Evolutionary conservation across 2,113 vertebrate species (phyloP).

Genomic region (Chaetops frenatus): DNA sequence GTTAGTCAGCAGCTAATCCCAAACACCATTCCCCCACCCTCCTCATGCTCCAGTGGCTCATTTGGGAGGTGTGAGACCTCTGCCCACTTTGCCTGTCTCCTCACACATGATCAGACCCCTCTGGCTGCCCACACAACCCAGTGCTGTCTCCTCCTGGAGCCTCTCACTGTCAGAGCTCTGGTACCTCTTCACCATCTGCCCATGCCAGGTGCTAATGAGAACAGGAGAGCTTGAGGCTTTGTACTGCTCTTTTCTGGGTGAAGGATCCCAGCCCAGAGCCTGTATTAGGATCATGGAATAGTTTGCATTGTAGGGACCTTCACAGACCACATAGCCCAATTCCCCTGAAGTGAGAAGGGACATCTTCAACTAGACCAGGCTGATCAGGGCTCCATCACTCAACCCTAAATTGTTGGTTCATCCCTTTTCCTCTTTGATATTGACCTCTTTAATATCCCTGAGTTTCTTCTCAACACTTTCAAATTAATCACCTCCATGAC

Average conservation of each 20-base stretch:
- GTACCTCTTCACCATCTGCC: neutral
- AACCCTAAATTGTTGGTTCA: neutral
- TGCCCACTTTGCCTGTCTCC: neutral
- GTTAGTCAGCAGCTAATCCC: neutral
- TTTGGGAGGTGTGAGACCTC: neutral
- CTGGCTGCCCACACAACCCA: neutral
- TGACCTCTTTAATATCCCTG: neutral
- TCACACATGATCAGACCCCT: neutral
- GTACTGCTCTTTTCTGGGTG: neutral
- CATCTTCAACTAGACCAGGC: neutral
- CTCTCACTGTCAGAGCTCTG: neutral
- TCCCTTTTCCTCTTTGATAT: neutral
- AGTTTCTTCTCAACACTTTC: neutral
- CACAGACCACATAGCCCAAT: neutral
- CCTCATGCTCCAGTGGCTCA: neutral
- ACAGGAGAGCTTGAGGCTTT: neutral
- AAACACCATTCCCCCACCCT: neutral
- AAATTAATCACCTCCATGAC: neutral
- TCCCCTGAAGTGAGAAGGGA: neutral
- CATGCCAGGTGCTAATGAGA: neutral
- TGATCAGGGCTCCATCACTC: neutral
- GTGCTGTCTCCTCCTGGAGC: rapidly evolving
- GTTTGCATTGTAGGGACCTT: neutral
- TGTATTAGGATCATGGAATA: neutral
- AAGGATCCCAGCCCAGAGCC: neutral